Evolutionary conservation across 2,113 vertebrate genomes (phyloP).

Genomic region (Glaucomys volans): DNA sequence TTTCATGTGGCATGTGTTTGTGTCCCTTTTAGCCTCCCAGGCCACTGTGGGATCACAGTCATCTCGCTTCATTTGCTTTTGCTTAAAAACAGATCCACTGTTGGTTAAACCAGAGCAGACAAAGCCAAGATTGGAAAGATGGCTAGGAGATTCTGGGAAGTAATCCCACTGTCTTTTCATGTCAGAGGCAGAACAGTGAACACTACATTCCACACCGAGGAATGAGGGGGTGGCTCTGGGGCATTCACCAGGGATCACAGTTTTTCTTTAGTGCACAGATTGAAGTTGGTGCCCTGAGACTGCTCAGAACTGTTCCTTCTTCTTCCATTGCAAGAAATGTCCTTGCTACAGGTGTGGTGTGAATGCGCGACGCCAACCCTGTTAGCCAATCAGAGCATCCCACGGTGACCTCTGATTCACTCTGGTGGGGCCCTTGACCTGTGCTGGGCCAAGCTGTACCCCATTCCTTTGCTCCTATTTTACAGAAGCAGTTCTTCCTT

Average conservation of each 20-base stretch:
- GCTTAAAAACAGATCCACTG: neutral
- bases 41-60: neutral
- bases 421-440: neutral
- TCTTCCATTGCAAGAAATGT: neutral
- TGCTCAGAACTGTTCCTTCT: neutral
- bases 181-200: neutral
- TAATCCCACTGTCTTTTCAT: neutral
- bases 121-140: slow-evolving; percentile 49
- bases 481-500: neutral
- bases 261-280: neutral
- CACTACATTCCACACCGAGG: neutral
- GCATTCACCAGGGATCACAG: neutral
- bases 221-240: neutral
- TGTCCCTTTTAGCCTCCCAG: neutral
- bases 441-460: neutral
- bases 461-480: neutral
- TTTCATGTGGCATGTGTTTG: slow-evolving; percentile 38
- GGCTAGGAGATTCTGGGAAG: slow-evolving; percentile 64
- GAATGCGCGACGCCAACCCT: neutral
- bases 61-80: slow-evolving; percentile 48
- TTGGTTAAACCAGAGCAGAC: slow-evolving; percentile 46
- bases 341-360: neutral
- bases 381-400: accelerated
- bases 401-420: no score
- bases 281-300: neutral